A percentile compares a stretch with the other conserved stretches of the same genome.
phyloP scores from a whole-genome alignment of 2,888 invertebrate species.

The Heteropelma amictum region DNA sequence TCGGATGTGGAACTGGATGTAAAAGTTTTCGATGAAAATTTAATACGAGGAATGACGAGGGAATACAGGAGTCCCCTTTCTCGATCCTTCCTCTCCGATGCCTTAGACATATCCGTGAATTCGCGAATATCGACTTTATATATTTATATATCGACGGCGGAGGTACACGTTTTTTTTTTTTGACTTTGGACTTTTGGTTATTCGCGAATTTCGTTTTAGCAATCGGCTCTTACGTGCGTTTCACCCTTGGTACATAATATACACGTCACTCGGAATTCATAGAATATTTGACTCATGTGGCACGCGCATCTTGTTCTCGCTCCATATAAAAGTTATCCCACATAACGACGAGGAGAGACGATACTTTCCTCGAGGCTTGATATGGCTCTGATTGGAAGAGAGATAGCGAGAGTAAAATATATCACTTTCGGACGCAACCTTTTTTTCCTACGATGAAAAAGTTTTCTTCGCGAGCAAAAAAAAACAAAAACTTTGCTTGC shows the following conservation, averaged over 20 bases:
- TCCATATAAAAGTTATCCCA: not conserved
- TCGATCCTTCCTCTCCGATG: slow-evolving; percentile 1
- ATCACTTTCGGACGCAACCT: slow-evolving; percentile 39
- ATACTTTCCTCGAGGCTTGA: slow-evolving; percentile 11
- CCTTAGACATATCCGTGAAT: slow-evolving; percentile 19
- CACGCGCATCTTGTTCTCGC: not conserved
- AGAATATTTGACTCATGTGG: slow-evolving; percentile 69
- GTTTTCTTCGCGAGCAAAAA: slow-evolving; percentile 33
- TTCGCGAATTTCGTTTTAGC: slow-evolving; percentile 23
- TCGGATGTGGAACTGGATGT: slow-evolving; percentile 11
- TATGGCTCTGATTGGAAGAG: not conserved
- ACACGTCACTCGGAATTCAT: slow-evolving; percentile 68
- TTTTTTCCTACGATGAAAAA: slow-evolving; percentile 42
- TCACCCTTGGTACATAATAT: slow-evolving; percentile 35
- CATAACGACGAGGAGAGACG: slow-evolving; percentile 6
- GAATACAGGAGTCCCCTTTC: slow-evolving; percentile 24
- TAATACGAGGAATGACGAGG: slow-evolving; percentile 52
- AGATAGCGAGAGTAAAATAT: slow-evolving; percentile 29
- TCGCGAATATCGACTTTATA: slow-evolving; percentile 20
- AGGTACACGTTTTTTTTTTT: slow-evolving; percentile 3
- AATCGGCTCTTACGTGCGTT: slow-evolving; percentile 20
- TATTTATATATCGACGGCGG: not conserved
- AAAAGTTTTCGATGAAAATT: slow-evolving; percentile 64
- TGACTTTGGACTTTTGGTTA: slow-evolving; percentile 12
- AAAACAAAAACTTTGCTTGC: slow-evolving; percentile 16